Percentiles rank a stretch among this genome's conserved stretches.
Evolutionary conservation across 2,113 vertebrate genomes (phyloP).

Genomic region (Chlamydotis undulata): DNA sequence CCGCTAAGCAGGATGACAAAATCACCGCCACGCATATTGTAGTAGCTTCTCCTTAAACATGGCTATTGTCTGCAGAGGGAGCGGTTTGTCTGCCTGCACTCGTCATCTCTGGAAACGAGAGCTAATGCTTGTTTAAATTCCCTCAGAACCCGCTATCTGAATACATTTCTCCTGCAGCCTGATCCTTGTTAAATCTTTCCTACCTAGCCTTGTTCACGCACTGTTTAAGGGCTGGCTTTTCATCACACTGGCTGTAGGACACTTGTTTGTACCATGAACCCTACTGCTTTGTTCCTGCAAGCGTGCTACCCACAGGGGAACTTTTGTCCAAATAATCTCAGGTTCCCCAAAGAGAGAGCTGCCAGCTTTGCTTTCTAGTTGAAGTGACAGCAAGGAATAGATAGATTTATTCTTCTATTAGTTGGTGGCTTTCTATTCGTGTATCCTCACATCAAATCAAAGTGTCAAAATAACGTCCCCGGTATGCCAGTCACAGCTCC

Average conservation of each 20-base stretch:
- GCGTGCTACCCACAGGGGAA: background rate
- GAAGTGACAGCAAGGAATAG: slow-evolving; percentile 16
- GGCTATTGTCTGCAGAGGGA: background rate
- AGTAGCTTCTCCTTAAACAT: background rate
- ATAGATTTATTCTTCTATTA: slow-evolving; percentile 43
- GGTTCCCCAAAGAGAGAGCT: slow-evolving; percentile 19
- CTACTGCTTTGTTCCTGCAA: slow-evolving; percentile 22
- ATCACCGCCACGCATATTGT: background rate
- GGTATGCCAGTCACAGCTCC: background rate
- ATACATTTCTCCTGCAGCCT: background rate
- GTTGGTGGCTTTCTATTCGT: background rate
- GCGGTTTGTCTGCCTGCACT: background rate
- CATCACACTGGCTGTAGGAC: background rate
- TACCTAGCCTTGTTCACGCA: background rate
- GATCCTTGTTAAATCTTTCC: background rate
- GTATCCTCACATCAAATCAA: slow-evolving; percentile 7
- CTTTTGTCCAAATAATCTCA: slow-evolving; percentile 41
- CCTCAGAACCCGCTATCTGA: background rate
- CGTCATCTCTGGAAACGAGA: background rate
- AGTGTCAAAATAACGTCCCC: background rate
- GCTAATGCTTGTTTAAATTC: background rate
- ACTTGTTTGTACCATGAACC: background rate
- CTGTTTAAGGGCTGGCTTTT: background rate
- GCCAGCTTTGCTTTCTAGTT: slow-evolving; percentile 19
- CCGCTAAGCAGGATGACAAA: background rate